Evolutionary conservation across 1,140 invertebrate genomes (phyloP).

Genomic region (Trissolcus basalis): DNA sequence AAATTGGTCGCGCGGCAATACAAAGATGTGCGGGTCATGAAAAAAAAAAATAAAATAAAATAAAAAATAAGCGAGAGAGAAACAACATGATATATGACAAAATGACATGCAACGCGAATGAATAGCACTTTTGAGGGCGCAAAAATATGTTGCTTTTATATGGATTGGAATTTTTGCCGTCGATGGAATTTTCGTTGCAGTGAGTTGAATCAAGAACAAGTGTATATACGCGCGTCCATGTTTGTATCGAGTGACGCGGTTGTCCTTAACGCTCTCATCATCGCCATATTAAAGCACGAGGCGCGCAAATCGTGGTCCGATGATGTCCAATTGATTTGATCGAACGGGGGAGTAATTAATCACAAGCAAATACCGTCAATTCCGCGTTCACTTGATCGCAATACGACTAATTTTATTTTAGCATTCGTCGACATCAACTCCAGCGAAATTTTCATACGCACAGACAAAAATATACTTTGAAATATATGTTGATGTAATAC

Average conservation of each 20-base stretch:
- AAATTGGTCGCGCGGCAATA: too few relatives aligned
- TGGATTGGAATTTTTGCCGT: slow-evolving; percentile 6
- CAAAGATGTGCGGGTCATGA: too few relatives aligned
- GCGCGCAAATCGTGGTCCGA: slow-evolving; percentile 18
- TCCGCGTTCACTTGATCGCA: slow-evolving; percentile 44
- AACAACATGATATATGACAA: too few relatives aligned
- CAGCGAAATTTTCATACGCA: too few relatives aligned
- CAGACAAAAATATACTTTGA: too few relatives aligned
- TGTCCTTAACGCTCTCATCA: slow-evolving; percentile 41
- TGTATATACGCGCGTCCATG: slow-evolving; percentile 40
- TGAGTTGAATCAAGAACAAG: slow-evolving; percentile 42
- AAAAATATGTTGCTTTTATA: neutral
- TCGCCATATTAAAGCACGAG: slow-evolving; percentile 38
- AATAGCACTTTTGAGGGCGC: too few relatives aligned
- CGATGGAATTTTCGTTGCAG: slow-evolving; percentile 36
- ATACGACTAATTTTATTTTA: slow-evolving; percentile 45
- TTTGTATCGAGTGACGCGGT: slow-evolving; percentile 34
- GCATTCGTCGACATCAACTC: slow-evolving; percentile 15
- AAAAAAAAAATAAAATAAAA: too few relatives aligned
- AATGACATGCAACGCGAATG: too few relatives aligned
- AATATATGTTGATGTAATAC: too few relatives aligned
- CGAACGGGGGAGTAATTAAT: slow-evolving; percentile 38
- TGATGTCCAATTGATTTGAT: slow-evolving; percentile 39
- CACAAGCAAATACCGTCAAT: slow-evolving; percentile 38
- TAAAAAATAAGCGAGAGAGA: too few relatives aligned